Evolutionary conservation across 1,140 invertebrate genomes (phyloP).

Genomic region (Drosophila persimilis): DNA sequence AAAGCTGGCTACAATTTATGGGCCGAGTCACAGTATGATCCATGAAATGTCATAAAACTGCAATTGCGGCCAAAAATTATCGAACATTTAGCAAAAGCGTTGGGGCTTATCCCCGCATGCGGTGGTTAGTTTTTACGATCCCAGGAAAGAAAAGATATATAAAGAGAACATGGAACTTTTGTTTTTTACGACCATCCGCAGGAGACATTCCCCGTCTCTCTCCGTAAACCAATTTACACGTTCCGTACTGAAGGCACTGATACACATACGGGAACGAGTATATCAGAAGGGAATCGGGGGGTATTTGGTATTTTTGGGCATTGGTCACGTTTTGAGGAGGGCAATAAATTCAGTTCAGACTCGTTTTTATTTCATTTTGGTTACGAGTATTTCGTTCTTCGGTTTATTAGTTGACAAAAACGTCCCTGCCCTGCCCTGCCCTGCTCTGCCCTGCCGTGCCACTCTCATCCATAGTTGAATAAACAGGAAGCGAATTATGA

Average conservation of each 20-base stretch:
- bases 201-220: slow-evolving; percentile 18
- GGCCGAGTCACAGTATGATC: slow-evolving; percentile 57
- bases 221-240: slow-evolving; percentile 64
- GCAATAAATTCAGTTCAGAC: slow-evolving; percentile 51
- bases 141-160: not conserved
- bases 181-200: slow-evolving; percentile 68
- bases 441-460: slow-evolving; percentile 21
- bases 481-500: slow-evolving; percentile 54
- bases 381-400: slow-evolving; percentile 35
- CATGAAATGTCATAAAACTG: slow-evolving; percentile 77
- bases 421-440: slow-evolving; percentile 34
- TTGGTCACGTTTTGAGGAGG: slow-evolving; percentile 53
- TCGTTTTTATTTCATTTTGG: slow-evolving; percentile 47
- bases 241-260: slow-evolving; percentile 67
- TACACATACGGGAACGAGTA: slow-evolving; percentile 54
- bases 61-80: slow-evolving; percentile 78
- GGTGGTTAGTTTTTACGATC: slow-evolving; percentile 70
- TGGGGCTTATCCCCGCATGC: slow-evolving; percentile 56
- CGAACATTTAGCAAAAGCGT: slow-evolving; percentile 76
- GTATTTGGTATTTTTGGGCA: slow-evolving; percentile 15
- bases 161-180: slow-evolving; percentile 51
- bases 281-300: not conserved
- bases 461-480: slow-evolving; percentile 25
- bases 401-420: slow-evolving; percentile 61
- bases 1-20: slow-evolving; percentile 71